phyloP scores from a whole-genome alignment of 2,888 invertebrate genomes.

The Salticus scenicus region DNA sequence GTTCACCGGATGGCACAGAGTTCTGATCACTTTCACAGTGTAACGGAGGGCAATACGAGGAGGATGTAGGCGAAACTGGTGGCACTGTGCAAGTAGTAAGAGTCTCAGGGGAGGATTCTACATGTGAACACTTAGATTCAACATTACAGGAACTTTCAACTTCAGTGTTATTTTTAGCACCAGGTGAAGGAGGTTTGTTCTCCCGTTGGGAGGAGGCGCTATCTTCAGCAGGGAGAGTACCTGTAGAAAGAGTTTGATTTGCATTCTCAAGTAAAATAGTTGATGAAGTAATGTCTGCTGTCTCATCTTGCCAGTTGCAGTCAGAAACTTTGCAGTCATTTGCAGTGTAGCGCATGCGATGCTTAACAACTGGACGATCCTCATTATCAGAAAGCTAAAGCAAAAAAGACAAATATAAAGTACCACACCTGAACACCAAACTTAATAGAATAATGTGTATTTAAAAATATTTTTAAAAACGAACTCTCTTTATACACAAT shows the following conservation, averaged over 20 bases:
- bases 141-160: slow-evolving; percentile 61
- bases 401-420: too few relatives aligned
- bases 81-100: slow-evolving; percentile 54
- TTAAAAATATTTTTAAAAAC: too few relatives aligned
- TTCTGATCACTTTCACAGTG: slow-evolving; percentile 47
- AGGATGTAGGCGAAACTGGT: slow-evolving; percentile 23
- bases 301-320: slow-evolving; percentile 39
- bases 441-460: too few relatives aligned
- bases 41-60: slow-evolving; percentile 23
- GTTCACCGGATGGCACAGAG: slow-evolving; percentile 49
- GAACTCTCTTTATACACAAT: too few relatives aligned
- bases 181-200: slow-evolving; percentile 16
- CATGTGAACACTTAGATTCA: slow-evolving; percentile 27
- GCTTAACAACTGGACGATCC: slow-evolving; percentile 37
- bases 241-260: not conserved
- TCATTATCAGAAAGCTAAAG: slow-evolving; percentile 29
- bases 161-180: slow-evolving; percentile 43
- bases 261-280: slow-evolving; percentile 43
- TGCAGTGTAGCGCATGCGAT: slow-evolving; percentile 47
- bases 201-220: slow-evolving; percentile 12
- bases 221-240: not conserved
- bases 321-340: slow-evolving; percentile 40
- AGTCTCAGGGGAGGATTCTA: not conserved
- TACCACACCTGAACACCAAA: too few relatives aligned
- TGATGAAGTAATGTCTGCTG: slow-evolving; percentile 50